phyloP scores from a whole-genome alignment of 2,797 vertebrate species.

The Numenius phaeopus region DNA sequence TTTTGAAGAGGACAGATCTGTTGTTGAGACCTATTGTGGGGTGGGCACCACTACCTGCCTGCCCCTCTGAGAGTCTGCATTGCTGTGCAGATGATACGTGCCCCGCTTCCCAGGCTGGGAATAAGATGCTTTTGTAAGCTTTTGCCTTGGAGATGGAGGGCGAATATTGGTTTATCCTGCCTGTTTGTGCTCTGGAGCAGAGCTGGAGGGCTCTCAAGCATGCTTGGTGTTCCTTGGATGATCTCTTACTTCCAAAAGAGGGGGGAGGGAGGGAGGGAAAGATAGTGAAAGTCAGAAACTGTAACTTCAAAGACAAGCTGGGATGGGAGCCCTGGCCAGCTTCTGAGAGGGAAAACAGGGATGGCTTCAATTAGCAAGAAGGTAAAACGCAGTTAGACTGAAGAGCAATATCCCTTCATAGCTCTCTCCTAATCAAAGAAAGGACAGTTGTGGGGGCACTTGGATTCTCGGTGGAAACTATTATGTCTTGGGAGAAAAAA shows the following conservation, averaged over 20 bases:
- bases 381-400: constrained; percentile 33
- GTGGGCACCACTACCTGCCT: neutral
- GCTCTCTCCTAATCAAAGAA: neutral
- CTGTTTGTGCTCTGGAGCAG: neutral
- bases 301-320: constrained; percentile 33
- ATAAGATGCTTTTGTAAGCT: neutral
- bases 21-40: neutral
- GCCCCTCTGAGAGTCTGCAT: neutral
- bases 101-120: neutral
- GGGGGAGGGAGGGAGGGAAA: neutral
- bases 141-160: neutral
- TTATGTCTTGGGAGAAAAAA: neutral
- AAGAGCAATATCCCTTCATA: neutral
- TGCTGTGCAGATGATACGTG: fast-evolving
- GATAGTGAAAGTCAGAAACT: neutral
- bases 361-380: constrained; percentile 36
- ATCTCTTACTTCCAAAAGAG: neutral
- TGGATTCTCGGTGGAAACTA: constrained; percentile 25
- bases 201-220: neutral
- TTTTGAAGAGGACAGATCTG: neutral
- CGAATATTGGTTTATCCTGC: neutral
- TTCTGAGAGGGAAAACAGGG: neutral
- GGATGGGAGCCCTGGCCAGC: neutral
- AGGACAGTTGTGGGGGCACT: neutral
- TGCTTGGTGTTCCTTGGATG: neutral